phyloP scores from a whole-genome alignment of 2,113 vertebrate genomes.

The Capra hircus region DNA sequence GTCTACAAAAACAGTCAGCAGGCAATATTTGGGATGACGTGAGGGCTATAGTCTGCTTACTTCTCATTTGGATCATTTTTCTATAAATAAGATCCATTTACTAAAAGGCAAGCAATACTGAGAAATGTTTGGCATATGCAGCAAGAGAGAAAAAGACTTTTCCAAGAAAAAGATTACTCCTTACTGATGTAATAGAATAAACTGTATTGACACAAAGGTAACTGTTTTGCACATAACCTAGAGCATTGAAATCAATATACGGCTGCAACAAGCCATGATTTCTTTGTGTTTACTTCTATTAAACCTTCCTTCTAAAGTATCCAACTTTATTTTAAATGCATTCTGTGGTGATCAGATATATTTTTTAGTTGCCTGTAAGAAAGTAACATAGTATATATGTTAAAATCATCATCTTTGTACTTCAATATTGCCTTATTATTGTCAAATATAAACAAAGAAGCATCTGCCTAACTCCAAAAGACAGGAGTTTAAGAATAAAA shows the following conservation, averaged over 20 bases:
- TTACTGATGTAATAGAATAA: background rate
- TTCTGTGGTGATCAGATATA: background rate
- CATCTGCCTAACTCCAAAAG: background rate
- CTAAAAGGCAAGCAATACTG: background rate
- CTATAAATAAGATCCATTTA: background rate
- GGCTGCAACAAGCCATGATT: background rate
- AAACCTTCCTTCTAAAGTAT: background rate
- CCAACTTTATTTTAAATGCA: background rate
- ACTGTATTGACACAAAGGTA: background rate
- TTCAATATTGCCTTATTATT: background rate
- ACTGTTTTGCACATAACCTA: background rate
- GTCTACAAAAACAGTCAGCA: background rate
- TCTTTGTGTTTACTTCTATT: background rate
- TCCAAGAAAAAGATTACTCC: background rate
- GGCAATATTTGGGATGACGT: background rate
- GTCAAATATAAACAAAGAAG: background rate
- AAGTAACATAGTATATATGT: background rate
- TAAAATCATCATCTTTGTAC: background rate
- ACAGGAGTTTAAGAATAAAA: constrained; percentile 11
- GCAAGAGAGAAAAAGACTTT: background rate
- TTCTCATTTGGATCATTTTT: background rate
- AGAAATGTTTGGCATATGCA: background rate
- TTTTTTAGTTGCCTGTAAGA: background rate
- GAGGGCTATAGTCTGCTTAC: background rate
- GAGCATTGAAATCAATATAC: background rate